Evolutionary conservation across 2,888 invertebrate genomes (phyloP), one percentile per base, ranked within the genome.

Genomic region (Orchesella flavescens): DNA sequence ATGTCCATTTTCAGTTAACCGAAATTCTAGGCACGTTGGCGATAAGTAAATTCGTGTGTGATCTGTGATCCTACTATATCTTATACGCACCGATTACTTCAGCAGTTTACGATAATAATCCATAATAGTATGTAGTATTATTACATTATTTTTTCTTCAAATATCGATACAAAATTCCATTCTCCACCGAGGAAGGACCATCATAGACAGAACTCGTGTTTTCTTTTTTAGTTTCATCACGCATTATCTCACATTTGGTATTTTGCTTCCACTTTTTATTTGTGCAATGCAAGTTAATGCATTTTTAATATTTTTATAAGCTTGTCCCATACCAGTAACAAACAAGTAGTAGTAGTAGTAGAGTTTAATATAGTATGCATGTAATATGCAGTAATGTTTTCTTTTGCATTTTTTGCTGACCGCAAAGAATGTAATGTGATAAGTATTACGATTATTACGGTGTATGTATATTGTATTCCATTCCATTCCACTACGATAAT

Each of bases 401-500:
- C 74, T 65, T 43, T 46, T 66, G 43, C 66, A 53, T 76, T 53
- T 46, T 19, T 61, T 34, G 34, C 46, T 66, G 59, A 77, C 77
- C 77, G 55, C 77, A 77, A 76, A 75, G 63, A 71, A 77, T 68
- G 68, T 66, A 44, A 73, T 46, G 55, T 75, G 53, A 46, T 24
- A 76, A 66, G 57, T 66, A 76, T 75, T 59, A 68, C 44, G 9
- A 57, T 34, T n/a, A n/a, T n/a, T 68, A 68, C 57, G 57, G 23
- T 77, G 68, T 68, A 77, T 44, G 44, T 23, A 75, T 21, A 75
- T 15, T 43, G 2, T 15, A 10, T n/a, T n/a, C n/a, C n/a, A n/a
- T n/a, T n/a, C n/a, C n/a, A 69, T 53, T 63, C 34, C 19, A 34
- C 78, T 78, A 78, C 71, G 7, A 53, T 61, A 68, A 78, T 78